Evolutionary conservation across 2,113 vertebrate genomes (phyloP), one percentile per base, ranked within the genome.

Genomic region (Abramis brama): DNA sequence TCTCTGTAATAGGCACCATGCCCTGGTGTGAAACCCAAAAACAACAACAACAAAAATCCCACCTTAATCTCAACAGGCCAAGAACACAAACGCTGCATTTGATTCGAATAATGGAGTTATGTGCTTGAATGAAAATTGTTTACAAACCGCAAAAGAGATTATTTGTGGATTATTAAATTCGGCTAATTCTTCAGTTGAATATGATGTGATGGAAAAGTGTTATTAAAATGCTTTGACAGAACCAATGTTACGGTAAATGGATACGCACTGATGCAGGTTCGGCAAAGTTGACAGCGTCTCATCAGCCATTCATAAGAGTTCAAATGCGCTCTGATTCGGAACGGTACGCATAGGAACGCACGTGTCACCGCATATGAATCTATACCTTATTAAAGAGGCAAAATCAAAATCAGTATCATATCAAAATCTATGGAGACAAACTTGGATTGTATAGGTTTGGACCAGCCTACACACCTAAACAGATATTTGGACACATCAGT

Each of bases 161-260:
- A 84, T 87, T 89, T 82, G 78, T 89, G 90, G 89, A 88, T 87
- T 90, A 87, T 89, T 90, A 88, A 84, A 89, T 87, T 85, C 64
- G 60, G 77, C 78, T 90, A 89, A 91, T 88, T 85, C 59, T 83
- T 87, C 36, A 60, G 60, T 73, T 87, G 60, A 85, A 90, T 33
- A 79, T 79, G 84, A 27, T 70, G 76, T 82, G 87, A 86, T 76
- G 64, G 77, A 86, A 88, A 86, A 89, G 79, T 52, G 80, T 85
- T 79, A 83, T 87, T 87, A 82, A 89, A 83, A 85, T 11, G 47
- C 74, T 74, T 84, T 79, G 71, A 83, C 75, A 80, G 86, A 89
- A 85, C 76, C 59, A 76, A 59, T 79, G 82, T 75, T 87, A 55
- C n/a, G 71, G 70, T 88, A 75, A 86, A 85, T 80, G 27, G 57